A percentile compares a stretch with the other conserved stretches of the same genome.
These are phyloP conservation scores for Nanorana parkeri DNA, from an alignment of 2,113 vertebrate species.

Conservation along the genomic window DNA sequence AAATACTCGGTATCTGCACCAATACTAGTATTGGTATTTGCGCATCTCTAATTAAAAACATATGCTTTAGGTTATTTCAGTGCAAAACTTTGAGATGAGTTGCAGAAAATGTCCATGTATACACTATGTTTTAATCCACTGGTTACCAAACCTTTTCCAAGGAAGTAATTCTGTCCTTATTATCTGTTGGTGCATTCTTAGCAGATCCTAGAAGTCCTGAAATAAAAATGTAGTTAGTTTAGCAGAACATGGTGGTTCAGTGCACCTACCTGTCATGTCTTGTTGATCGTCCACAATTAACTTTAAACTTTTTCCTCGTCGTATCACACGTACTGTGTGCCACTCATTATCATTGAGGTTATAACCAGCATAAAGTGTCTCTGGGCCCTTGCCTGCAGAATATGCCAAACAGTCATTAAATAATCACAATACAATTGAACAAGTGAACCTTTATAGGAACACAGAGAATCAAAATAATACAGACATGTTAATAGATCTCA, in stretches of 20 bases:
- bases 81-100: no score
- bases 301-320: constrained; percentile 95
- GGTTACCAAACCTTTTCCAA: no score
- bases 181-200: no score
- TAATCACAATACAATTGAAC: constrained; percentile 70
- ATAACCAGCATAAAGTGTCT: constrained; percentile 98
- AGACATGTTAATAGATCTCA: background rate
- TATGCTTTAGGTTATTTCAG: no score
- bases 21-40: no score
- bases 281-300: constrained; percentile 95
- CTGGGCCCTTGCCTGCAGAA: constrained; percentile 98
- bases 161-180: no score
- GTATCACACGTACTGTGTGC: constrained; percentile 97
- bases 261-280: constrained; percentile 81
- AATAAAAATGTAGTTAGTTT: no score
- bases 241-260: background rate
- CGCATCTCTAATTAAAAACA: no score
- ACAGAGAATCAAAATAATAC: constrained; percentile 52
- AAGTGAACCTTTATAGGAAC: constrained; percentile 76
- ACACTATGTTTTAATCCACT: no score
- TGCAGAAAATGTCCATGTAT: no score
- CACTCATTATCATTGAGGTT: constrained; percentile 99
- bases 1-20: no score
- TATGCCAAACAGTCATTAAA: constrained; percentile 94
- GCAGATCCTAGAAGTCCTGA: no score